Percentiles rank a stretch among this genome's conserved stretches.
Evolutionary conservation across 1,140 invertebrate species (phyloP).

Genomic region (Drosophila murphyi): DNA sequence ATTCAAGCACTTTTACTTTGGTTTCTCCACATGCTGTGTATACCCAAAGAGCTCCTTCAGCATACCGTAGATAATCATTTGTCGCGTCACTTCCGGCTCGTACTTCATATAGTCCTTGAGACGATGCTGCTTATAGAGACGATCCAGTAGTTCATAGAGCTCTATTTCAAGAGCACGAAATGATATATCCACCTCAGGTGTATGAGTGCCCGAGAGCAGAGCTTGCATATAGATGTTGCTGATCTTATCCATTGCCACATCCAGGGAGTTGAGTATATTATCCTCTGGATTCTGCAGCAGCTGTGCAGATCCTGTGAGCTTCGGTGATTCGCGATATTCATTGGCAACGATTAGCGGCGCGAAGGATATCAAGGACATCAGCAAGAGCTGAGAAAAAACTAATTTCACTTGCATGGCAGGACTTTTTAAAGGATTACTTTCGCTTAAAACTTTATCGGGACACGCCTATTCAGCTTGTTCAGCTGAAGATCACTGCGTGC

Average conservation of each 20-base stretch:
- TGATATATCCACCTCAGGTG: conserved; percentile 63
- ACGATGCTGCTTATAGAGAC: conserved; percentile 68
- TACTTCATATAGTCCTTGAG: conserved; percentile 78
- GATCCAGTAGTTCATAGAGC: conserved; percentile 70
- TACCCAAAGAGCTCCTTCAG: conserved; percentile 78
- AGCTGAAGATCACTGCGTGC: conserved; percentile 68
- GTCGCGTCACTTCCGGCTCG: conserved; percentile 76
- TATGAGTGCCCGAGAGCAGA: conserved; percentile 68
- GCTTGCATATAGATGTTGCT: conserved; percentile 76
- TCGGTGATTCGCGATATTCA: conserved; percentile 56
- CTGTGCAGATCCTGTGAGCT: conserved; percentile 52
- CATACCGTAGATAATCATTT: conserved; percentile 82
- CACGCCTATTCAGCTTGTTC: conserved; percentile 57
- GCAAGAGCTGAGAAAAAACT: conserved; percentile 9
- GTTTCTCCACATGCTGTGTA: conserved; percentile 39
- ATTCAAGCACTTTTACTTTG: conserved; percentile 33
- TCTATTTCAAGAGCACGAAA: conserved; percentile 66
- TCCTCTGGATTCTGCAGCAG: conserved; percentile 52
- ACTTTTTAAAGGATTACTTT: neutral
- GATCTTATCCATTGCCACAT: conserved; percentile 62
- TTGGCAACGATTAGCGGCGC: conserved; percentile 10
- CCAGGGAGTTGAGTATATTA: conserved; percentile 58
- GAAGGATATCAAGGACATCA: conserved; percentile 3
- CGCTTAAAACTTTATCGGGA: conserved; percentile 17
- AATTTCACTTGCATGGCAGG: conserved; percentile 17